phyloP scores from a whole-genome alignment of 35 echinoderm and acorn worm genomes.

The Patiria miniata region DNA sequence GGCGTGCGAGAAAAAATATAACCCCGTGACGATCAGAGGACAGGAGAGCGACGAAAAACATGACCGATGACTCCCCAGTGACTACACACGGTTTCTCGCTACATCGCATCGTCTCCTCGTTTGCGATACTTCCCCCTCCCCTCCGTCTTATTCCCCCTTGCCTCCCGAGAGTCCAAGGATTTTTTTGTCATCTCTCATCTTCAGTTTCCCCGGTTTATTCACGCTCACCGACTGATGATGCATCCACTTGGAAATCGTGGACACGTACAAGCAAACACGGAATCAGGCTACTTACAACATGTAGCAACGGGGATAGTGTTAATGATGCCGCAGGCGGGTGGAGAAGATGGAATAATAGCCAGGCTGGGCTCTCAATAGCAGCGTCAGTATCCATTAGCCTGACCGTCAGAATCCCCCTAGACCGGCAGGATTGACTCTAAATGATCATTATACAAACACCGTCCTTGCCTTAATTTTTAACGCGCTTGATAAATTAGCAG shows the following conservation, averaged over 20 bases:
- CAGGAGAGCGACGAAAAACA: background rate
- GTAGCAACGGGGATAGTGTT: constrained; percentile 1
- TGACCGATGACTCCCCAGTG: constrained; percentile 6
- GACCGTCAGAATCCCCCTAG: background rate
- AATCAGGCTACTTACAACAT: background rate
- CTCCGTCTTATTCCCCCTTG: background rate
- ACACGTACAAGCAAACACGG: constrained; percentile 9
- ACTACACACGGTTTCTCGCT: background rate
- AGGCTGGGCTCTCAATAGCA: background rate
- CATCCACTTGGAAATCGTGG: background rate
- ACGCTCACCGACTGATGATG: background rate
- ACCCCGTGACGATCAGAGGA: background rate
- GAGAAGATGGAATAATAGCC: background rate
- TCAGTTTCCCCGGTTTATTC: constrained; percentile 6
- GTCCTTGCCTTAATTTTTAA: background rate
- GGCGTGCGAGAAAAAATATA: constrained; percentile 5
- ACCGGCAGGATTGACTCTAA: constrained; percentile 14
- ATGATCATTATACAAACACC: constrained; percentile 26
- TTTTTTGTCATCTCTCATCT: background rate
- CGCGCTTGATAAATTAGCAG: constrained; percentile 26
- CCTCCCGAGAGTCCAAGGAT: background rate
- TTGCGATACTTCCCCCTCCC: background rate
- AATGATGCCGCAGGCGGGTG: background rate
- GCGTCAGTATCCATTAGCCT: background rate
- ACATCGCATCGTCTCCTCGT: background rate